phyloP scores from a whole-genome alignment of 1,140 invertebrate genomes.

The Planococcus citri region DNA sequence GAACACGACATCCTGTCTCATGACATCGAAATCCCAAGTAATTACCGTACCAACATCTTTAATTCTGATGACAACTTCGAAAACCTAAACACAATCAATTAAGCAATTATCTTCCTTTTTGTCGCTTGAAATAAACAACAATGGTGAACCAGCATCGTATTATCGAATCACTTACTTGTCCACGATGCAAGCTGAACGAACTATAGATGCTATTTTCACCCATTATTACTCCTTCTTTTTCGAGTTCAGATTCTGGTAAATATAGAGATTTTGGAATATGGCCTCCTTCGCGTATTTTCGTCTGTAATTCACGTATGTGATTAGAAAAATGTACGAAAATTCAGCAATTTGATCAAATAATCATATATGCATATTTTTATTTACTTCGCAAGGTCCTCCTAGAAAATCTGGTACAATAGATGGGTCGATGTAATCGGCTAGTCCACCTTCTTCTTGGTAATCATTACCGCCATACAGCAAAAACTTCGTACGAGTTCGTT shows the following conservation, averaged over 20 bases:
- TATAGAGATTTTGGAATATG: conserved; percentile 82
- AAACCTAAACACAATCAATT: conserved; percentile 39
- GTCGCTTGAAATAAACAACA: background rate
- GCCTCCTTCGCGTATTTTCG: conserved; percentile 70
- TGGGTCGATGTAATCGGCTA: conserved; percentile 73
- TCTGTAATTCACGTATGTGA: conserved; percentile 39
- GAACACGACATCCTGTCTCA: conserved; percentile 78
- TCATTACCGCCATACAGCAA: conserved; percentile 84
- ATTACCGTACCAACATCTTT: conserved; percentile 76
- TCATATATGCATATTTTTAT: conserved; percentile 23
- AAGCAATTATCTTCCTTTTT: conserved; percentile 10
- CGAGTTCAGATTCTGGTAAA: conserved; percentile 54
- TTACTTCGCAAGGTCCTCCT: conserved; percentile 74
- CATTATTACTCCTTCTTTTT: conserved; percentile 43
- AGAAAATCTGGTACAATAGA: conserved; percentile 85
- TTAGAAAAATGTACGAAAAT: background rate
- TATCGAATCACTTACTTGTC: conserved; percentile 35
- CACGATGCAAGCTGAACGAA: conserved; percentile 51
- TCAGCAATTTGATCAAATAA: background rate
- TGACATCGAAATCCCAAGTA: conserved; percentile 94
- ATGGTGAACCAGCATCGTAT: background rate
- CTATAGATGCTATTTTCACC: conserved; percentile 58
- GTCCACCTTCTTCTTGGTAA: conserved; percentile 59
- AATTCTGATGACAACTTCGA: conserved; percentile 72
- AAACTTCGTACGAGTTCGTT: conserved; percentile 88